phyloP scores from a whole-genome alignment of 2,113 vertebrate genomes.

The Ramphastos sulfuratus region DNA sequence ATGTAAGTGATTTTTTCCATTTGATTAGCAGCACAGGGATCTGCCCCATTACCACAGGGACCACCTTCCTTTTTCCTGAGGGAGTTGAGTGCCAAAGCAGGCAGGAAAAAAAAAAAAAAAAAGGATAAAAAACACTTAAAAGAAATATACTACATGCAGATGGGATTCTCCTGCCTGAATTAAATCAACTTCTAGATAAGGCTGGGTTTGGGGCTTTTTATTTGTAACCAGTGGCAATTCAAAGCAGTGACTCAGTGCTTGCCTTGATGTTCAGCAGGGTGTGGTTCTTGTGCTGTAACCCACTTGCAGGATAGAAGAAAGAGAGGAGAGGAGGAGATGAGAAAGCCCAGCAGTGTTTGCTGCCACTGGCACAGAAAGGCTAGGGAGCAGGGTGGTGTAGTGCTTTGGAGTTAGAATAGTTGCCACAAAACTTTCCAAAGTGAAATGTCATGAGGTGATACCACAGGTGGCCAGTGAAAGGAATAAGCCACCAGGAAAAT shows the following conservation, averaged over 20 bases:
- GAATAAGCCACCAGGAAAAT: neutral
- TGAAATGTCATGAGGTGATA: neutral
- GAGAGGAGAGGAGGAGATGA: neutral
- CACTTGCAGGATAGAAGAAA: neutral
- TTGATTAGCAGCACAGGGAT: neutral
- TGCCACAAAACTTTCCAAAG: neutral
- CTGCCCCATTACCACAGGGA: neutral
- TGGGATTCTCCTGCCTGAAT: neutral
- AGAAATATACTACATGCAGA: neutral
- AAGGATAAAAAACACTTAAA: neutral
- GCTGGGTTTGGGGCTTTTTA: neutral
- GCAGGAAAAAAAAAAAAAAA: neutral
- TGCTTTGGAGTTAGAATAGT: neutral
- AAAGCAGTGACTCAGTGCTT: neutral
- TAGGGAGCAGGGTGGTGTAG: neutral
- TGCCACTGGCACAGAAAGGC: neutral
- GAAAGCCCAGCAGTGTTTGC: neutral
- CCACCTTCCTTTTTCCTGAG: neutral
- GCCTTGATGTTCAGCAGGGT: constrained; percentile 3
- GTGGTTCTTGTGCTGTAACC: neutral
- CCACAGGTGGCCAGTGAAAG: neutral
- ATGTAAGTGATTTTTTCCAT: neutral
- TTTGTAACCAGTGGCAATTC: neutral
- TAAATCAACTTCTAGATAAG: neutral
- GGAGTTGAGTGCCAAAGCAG: neutral